Evolutionary conservation across 2,797 vertebrate genomes (phyloP).

Genomic region (Labroides dimidiatus): DNA sequence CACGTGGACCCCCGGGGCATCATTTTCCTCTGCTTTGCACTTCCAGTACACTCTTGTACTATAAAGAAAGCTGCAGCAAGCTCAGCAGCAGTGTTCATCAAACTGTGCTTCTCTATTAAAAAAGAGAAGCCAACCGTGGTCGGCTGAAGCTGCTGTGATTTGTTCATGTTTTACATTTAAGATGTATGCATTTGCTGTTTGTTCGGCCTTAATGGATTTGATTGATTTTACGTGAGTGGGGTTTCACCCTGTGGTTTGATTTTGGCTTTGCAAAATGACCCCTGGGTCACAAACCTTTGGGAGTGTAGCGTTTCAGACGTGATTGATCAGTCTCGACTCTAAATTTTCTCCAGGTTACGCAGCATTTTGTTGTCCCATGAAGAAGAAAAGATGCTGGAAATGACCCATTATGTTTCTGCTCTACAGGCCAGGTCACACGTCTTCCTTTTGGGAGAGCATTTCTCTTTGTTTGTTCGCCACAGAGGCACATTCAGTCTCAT

Average conservation of each 20-base stretch:
- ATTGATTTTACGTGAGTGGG: conserved; percentile 39
- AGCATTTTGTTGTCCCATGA: conserved; percentile 43
- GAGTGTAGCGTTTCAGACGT: conserved; percentile 6
- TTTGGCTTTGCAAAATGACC: conserved; percentile 39
- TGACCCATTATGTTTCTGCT: conserved; percentile 32
- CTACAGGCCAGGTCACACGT: conserved; percentile 24
- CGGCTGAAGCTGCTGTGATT: conserved; percentile 34
- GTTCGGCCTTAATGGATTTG: conserved; percentile 16
- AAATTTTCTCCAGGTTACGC: conserved; percentile 17
- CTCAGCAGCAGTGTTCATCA: conserved; percentile 56
- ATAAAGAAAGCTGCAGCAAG: conserved; percentile 47
- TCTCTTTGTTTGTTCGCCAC: conserved; percentile 51
- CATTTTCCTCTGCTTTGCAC: conserved; percentile 11
- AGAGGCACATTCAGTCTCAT: conserved; percentile 37
- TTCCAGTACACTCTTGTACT: conserved; percentile 1
- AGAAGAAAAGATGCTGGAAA: conserved; percentile 21
- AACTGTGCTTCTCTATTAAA: conserved; percentile 52
- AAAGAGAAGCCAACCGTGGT: conserved; percentile 25
- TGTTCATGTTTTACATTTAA: conserved; percentile 28
- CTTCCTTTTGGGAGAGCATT: conserved; percentile 50
- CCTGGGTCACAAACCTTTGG: conserved; percentile 19
- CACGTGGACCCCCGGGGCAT: conserved; percentile 20
- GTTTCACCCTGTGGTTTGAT: conserved; percentile 36
- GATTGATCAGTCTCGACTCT: conserved; percentile 38
- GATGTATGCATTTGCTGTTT: conserved; percentile 35